A percentile compares a stretch with the other conserved stretches of the same genome.
Evolutionary conservation across 2,888 invertebrate genomes (phyloP).

Genomic region (Drosophila koepferae): DNA sequence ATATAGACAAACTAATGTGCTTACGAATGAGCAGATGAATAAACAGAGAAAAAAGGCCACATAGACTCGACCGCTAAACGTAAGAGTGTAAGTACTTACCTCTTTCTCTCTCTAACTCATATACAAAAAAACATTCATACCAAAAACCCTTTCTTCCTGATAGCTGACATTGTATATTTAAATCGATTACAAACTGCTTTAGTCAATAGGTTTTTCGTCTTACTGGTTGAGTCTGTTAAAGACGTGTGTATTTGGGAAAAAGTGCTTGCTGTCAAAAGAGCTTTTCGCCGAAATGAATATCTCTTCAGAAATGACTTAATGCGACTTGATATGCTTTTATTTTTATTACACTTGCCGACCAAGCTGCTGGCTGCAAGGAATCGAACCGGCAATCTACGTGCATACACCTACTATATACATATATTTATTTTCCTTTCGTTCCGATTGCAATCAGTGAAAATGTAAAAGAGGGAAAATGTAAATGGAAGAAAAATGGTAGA

Average conservation of each 20-base stretch:
- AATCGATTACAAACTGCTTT: neutral
- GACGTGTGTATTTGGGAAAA: neutral
- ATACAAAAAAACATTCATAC: too few relatives aligned
- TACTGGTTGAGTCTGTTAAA: neutral
- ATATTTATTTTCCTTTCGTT: slow-evolving; percentile 11
- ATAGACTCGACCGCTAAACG: too few relatives aligned
- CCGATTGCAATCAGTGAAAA: slow-evolving; percentile 6
- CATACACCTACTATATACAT: neutral
- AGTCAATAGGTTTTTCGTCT: neutral
- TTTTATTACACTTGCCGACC: neutral
- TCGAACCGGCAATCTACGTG: neutral
- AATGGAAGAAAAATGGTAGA: too few relatives aligned
- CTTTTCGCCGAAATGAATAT: neutral
- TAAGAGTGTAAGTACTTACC: too few relatives aligned
- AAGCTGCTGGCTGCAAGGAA: neutral
- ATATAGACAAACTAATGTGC: too few relatives aligned
- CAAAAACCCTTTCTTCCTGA: too few relatives aligned
- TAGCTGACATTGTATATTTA: neutral
- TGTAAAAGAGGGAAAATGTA: neutral
- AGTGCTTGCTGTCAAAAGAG: neutral
- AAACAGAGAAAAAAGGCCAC: too few relatives aligned
- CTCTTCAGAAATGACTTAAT: slow-evolving; percentile 1
- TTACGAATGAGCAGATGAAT: too few relatives aligned
- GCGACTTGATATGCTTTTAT: neutral
- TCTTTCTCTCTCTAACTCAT: too few relatives aligned